Conservation (phyloP, 2,797 vertebrate species). For the Hydrolagus colliei region DNA sequence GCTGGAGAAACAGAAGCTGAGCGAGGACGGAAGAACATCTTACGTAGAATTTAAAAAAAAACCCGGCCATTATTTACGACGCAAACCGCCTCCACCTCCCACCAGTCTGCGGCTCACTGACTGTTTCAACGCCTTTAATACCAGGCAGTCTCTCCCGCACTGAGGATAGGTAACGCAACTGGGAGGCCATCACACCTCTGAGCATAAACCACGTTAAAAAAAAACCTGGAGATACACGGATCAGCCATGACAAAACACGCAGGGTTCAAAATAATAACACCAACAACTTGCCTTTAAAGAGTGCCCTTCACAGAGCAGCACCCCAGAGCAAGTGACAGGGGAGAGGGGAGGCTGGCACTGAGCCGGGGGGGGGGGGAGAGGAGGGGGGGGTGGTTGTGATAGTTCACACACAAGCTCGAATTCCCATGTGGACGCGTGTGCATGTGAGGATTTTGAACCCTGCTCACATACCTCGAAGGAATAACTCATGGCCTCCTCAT, state of each 20-base stretch:
- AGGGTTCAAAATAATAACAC: conserved; percentile 30
- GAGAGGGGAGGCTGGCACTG: background rate
- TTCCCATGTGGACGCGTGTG: conserved; percentile 18
- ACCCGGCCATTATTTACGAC: background rate
- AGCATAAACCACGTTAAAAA: background rate
- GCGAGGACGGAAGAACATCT: background rate
- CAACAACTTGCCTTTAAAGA: background rate
- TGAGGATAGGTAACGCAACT: background rate
- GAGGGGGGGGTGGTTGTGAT: background rate
- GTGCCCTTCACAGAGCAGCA: too few species aligned
- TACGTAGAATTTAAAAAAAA: background rate
- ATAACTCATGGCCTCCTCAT: conserved; percentile 78
- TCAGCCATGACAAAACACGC: background rate
- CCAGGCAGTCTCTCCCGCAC: background rate
- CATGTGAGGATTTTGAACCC: conserved; percentile 28
- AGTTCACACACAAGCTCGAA: background rate
- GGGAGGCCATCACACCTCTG: background rate
- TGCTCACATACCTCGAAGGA: conserved; percentile 81
- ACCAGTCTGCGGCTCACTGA: too few species aligned
- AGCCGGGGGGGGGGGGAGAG: background rate
- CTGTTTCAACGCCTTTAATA: background rate
- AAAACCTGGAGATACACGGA: background rate
- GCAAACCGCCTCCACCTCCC: background rate
- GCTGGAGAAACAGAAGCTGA: background rate
- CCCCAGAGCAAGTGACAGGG: too few species aligned